Evolutionary conservation across 1,140 invertebrate genomes (phyloP).

Genomic region (Zelostemma sp.): DNA sequence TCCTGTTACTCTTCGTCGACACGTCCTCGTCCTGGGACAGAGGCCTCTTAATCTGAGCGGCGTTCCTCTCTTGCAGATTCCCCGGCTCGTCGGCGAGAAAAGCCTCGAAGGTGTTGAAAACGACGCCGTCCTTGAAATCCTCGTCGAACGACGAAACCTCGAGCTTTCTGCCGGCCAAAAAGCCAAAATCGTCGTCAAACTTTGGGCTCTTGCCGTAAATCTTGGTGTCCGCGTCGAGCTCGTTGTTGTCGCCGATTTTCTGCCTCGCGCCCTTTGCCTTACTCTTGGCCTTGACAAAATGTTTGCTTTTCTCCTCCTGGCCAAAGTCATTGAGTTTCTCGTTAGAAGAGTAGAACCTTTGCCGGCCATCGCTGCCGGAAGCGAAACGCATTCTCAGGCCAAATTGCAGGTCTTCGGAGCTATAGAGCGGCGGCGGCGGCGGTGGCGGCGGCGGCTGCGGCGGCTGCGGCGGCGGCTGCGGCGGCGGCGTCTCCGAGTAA

Average conservation of each 20-base stretch:
- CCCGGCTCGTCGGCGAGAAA: conserved; percentile 62
- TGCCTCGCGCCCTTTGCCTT: conserved; percentile 60
- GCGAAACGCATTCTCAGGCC: conserved; percentile 57
- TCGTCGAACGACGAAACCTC: conserved; percentile 35
- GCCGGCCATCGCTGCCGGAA: conserved; percentile 60
- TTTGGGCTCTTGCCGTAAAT: conserved; percentile 68
- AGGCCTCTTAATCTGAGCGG: conserved; percentile 61
- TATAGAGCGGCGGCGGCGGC: no score
- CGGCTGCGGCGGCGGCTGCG: no score
- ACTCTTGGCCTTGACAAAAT: conserved; percentile 49
- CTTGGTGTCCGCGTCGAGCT: conserved; percentile 59
- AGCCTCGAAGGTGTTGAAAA: conserved; percentile 66
- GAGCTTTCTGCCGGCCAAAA: conserved; percentile 33
- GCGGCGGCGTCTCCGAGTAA: conserved; percentile 43
- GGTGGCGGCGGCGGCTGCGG: no score
- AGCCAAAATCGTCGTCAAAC: conserved; percentile 63
- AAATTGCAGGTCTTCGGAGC: no score
- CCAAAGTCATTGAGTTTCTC: conserved; percentile 55
- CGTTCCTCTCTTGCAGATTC: conserved; percentile 55
- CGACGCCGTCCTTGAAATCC: conserved; percentile 47
- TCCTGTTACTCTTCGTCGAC: conserved; percentile 55
- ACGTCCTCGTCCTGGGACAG: conserved; percentile 63
- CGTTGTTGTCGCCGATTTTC: conserved; percentile 63
- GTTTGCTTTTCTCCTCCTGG: conserved; percentile 40
- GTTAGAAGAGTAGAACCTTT: conserved; percentile 54